Base-by-base conservation (phyloP, 2,888 invertebrate species). In the Heterodera filipjevi region DNA sequence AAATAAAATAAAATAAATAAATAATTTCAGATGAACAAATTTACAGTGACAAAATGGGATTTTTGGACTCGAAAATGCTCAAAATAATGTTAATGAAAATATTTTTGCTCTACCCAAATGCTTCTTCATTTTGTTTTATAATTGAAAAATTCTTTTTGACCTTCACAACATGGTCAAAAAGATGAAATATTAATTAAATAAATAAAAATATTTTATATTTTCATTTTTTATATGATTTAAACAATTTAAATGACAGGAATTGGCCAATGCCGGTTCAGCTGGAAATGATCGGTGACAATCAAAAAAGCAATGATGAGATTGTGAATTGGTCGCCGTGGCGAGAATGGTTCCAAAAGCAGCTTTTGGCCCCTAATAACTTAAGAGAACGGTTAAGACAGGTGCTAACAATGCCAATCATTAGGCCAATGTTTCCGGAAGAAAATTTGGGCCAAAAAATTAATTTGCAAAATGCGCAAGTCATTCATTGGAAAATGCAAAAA, bases 361-460 rank as follows among this genome's bases (percentile, higher is more conserved):
- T 5, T 59, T n/a, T 8, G 59, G 27, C 59, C 3, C 22, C 59
- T 6, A 59, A 59, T 5, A n/a, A 0, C 3, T n/a, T n/a, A n/a
- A 16, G 59, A 3, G n/a, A 59, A 59, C 5, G n/a, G 59, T 22
- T 59, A 2, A 22, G n/a, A 2, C n/a, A n/a, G 10, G 59, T 27
- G 59, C n/a, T 59, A n/a, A n/a, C 59, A 59, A 59, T 59, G 22
- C 59, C 59, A 27, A 59, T 59, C 3, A 59, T 59, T n/a, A 19
- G n/a, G 59, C 59, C 59, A n/a, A 59, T 59, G 59, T 59, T 59
- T n/a, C 59, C 59, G n/a, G 59, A 59, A 59, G 19, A 59, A n/a
- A 59, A 59, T 59, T 59, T 59, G 59, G 59, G 59, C 59, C 22
- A 59, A n/a, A 10, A 59, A 59, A 59, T 59, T n/a, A 59, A n/a